Base-by-base conservation (phyloP, 2,797 vertebrate genomes). In the Galaxias olidus region DNA sequence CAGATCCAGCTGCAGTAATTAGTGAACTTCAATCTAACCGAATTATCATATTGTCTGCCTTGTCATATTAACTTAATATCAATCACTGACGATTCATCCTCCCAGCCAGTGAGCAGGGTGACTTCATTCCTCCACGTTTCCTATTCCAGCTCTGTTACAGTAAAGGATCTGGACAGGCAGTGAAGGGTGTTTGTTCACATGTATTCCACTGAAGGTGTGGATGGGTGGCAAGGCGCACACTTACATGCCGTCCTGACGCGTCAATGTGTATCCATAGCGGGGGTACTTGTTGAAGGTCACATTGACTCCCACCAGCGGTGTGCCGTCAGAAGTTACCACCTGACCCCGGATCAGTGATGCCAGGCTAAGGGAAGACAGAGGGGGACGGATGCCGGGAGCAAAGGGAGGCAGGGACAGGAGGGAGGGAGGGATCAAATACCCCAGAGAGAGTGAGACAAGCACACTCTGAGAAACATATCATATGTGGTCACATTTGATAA, bases 221-320 rank as follows among this genome's bases (percentile, higher is more conserved):
- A 42, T 42, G 19, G 9, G 15, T 13, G 12, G 41, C 55, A 15
- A 41, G 0, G 12, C 19, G 49, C 19, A 30, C 71, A 95, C 94
- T 93, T 76, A 96, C 94, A 90, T 95, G 90, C 94, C 94, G 69
- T 96, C 94, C 83, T 94, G 94, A 12, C 94, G 93, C 72, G 94
- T 96, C 83, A 96, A 91, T 72, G 94, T 96, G 55, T 94, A 94
- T 72, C 94, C 94, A 0, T 95, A 95, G 62, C 93, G 93, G 60
- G 94, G 93, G 81, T 92, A 91, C 78, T 94, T 94, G 78, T 94
- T 91, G 88, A 95, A 95, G 1, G 93, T 94, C 76, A 96, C 93
- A 0, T 96, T 96, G 76, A 96, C 94, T 50, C 94, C 94, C 57
- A 95, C 93, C 1, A 96, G 86, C 59, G 94, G 94, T 49, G 94